Conservation (phyloP, 2,888 invertebrate species). For the Aphodius sticticus region DNA sequence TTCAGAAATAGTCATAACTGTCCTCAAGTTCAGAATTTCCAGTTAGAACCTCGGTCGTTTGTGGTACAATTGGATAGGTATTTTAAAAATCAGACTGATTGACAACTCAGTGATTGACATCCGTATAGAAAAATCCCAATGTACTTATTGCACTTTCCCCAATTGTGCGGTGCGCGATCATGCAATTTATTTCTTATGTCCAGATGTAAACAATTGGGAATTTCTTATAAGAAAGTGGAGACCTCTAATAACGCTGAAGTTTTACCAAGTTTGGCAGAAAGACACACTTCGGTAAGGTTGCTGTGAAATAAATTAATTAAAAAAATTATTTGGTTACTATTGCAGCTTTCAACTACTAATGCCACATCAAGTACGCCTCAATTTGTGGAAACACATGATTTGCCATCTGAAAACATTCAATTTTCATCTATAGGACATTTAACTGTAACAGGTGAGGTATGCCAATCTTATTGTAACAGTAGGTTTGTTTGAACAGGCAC, state of each 20-base stretch:
- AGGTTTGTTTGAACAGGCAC: not conserved
- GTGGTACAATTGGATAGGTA: not conserved
- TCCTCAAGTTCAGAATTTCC: not conserved
- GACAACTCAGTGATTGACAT: not conserved
- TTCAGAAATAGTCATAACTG: not conserved
- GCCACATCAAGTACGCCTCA: not conserved
- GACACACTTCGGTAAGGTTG: not conserved
- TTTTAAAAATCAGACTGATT: not conserved
- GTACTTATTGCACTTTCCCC: not conserved
- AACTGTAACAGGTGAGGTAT: not conserved
- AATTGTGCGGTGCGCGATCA: not conserved
- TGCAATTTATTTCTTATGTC: not conserved
- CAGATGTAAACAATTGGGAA: not conserved
- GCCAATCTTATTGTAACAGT: not conserved
- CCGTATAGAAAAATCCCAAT: not conserved
- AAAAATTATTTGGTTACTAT: not conserved
- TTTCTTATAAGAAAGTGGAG: not conserved
- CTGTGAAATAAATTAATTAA: not conserved
- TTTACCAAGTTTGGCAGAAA: not conserved
- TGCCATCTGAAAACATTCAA: too few species aligned
- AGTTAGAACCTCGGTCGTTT: not conserved
- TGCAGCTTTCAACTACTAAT: not conserved
- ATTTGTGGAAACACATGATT: not conserved
- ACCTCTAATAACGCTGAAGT: not conserved
- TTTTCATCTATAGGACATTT: not conserved